A percentile compares a stretch with the other conserved stretches of the same genome.
Evolutionary conservation across 2,888 invertebrate species (phyloP).

Genomic region (Capitulum mitella): DNA sequence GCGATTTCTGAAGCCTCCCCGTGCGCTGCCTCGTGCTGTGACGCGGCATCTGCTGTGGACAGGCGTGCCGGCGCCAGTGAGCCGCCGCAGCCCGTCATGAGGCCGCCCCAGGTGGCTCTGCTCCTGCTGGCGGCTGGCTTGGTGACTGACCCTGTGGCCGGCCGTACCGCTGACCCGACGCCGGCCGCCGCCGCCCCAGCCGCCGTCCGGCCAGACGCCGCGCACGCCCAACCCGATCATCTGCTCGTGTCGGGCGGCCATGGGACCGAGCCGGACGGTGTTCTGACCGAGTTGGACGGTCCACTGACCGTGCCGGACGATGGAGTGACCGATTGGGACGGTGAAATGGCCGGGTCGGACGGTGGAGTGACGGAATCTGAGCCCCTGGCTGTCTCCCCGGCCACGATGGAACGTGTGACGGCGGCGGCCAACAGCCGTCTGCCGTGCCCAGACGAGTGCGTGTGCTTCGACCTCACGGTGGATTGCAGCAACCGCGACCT

Average conservation of each 20-base stretch:
- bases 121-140: background rate
- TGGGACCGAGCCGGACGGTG: too few species aligned
- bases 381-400: too few species aligned
- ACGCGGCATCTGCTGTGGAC: too few species aligned
- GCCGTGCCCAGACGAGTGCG: constrained; percentile 3
- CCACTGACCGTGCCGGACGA: background rate
- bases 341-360: background rate
- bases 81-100: background rate
- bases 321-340: background rate
- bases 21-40: too few species aligned
- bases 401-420: background rate
- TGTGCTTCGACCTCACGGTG: constrained; percentile 5
- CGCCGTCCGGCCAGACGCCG: background rate
- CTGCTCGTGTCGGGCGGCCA: too few species aligned
- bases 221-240: too few species aligned
- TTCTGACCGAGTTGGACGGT: too few species aligned
- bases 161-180: background rate
- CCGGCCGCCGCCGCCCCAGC: background rate
- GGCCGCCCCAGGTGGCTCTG: background rate
- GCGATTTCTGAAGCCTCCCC: too few species aligned
- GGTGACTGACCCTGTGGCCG: background rate
- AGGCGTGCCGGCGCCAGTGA: too few species aligned
- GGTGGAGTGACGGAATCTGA: too few species aligned
- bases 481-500: constrained; percentile 6
- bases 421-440: background rate